These are phyloP conservation scores for Drosophila melanosoma DNA, from an alignment of 2,888 invertebrate genomes.

Conservation along the genomic window DNA sequence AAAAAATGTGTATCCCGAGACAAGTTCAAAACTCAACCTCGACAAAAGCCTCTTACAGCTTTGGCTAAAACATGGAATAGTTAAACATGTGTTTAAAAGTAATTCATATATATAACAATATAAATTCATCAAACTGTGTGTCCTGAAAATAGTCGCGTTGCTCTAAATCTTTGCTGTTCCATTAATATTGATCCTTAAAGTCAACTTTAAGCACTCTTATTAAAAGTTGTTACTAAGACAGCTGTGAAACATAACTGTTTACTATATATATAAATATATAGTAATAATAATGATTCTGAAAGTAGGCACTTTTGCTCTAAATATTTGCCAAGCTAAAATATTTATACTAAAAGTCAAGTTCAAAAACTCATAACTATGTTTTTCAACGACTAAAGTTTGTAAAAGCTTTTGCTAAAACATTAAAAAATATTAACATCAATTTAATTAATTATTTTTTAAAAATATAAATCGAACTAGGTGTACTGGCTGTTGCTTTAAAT, in stretches of 20 bases:
- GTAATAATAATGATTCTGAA: not conserved
- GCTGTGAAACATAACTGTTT: not conserved
- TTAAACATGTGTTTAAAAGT: no score
- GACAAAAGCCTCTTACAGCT: no score
- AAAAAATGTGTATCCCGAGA: fast-evolving
- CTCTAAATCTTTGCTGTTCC: not conserved
- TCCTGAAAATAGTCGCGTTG: not conserved
- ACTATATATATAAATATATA: not conserved
- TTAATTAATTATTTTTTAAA: no score
- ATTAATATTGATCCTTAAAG: not conserved
- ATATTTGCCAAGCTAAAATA: not conserved
- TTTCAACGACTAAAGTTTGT: no score
- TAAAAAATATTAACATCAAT: no score
- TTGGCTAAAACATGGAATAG: no score
- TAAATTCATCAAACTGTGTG: not conserved
- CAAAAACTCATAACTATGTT: not conserved
- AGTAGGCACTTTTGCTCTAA: not conserved
- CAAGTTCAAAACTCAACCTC: not conserved
- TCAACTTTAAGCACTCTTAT: not conserved
- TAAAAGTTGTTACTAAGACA: not conserved
- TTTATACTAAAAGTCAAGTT: not conserved
- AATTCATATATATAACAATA: no score
- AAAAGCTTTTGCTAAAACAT: no score
- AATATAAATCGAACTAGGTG: no score
- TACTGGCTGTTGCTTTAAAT: no score